Base-by-base conservation (phyloP, 2,113 vertebrate genomes). In the Microtus pennsylvanicus region DNA sequence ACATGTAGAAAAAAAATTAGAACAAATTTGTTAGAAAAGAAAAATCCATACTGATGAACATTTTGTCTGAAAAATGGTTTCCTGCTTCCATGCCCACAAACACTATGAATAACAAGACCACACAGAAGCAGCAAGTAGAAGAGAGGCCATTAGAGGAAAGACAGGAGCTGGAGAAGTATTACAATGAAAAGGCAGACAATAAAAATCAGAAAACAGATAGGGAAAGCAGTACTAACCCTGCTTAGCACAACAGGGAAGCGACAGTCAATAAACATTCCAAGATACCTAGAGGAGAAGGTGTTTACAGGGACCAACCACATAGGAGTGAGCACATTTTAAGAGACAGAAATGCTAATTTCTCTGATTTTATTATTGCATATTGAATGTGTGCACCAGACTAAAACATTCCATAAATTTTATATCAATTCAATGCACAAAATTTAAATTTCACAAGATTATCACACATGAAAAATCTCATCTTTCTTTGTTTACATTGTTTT, bases 401-500 rank as follows among this genome's bases (percentile, higher is more conserved):
- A 7, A 83, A 45, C 82, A 45, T 16, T 21, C 35, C 13, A 63
- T 82, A 67, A 65, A 67, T 47, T 65, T 67, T 38, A 28, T 75
- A 38, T 11, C 26, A 75, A 83, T 83, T 76, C n/a, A 76, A 26
- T 5, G 14, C 30, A 52, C 17, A 52, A 80, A 80, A 80, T 55
- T 22, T 55, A 55, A 80, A 55, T 22, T 80, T 80, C 19, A 22
- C 17, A n/a, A 80, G 33, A 80, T 55, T 80, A 35, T 80, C 35
- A n/a, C 50, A n/a, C 78, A 86, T 8, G 42, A 75, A 93, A 94
- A 87, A 89, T 50, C 9, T 58, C 22, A 83, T 22, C 22, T 94
- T 93, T 77, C 58, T 7, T 92, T 78, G 35, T 91, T 96, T 91
- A 45, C 89, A 13, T 52, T 81, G 47, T 65, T 89, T 93, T 90